Evolutionary conservation across 2,797 vertebrate genomes (phyloP).

Genomic region (Kryptopterus vitreolus): DNA sequence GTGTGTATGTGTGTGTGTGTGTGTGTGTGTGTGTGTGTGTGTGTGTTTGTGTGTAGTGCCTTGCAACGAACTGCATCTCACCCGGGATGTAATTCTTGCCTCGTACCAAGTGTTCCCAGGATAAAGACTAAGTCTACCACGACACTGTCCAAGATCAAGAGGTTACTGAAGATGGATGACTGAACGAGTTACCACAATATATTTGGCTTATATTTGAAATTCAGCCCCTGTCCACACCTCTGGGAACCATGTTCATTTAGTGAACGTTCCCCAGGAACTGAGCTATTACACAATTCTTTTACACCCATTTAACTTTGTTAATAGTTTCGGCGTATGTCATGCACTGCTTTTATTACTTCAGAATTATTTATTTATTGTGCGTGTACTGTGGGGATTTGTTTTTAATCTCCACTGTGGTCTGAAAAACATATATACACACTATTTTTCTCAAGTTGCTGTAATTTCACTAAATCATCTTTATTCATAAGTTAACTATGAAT

Average conservation of each 20-base stretch:
- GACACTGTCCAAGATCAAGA: not conserved
- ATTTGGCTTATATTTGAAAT: conserved; percentile 9
- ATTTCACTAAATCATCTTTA: not conserved
- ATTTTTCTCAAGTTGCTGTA: not conserved
- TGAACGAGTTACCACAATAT: not conserved
- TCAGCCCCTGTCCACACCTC: not conserved
- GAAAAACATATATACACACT: not conserved
- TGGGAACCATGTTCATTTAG: not conserved
- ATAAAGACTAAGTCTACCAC: not conserved
- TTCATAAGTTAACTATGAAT: not conserved
- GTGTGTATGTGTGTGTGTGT: not conserved
- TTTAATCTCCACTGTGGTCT: too few relatives aligned
- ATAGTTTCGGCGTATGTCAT: not conserved
- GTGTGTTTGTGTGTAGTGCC: not conserved
- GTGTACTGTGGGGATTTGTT: too few relatives aligned
- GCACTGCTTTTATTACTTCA: not conserved
- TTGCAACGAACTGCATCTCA: not conserved
- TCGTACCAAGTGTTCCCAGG: conserved; percentile 9
- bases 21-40: not conserved
- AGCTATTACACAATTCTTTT: not conserved
- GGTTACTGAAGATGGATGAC: conserved; percentile 3
- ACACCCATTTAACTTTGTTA: not conserved
- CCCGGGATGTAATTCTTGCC: not conserved
- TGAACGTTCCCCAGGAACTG: not conserved
- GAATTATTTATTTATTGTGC: not conserved